Conservation (phyloP, 2,113 vertebrate genomes). For the Podarcis muralis region DNA sequence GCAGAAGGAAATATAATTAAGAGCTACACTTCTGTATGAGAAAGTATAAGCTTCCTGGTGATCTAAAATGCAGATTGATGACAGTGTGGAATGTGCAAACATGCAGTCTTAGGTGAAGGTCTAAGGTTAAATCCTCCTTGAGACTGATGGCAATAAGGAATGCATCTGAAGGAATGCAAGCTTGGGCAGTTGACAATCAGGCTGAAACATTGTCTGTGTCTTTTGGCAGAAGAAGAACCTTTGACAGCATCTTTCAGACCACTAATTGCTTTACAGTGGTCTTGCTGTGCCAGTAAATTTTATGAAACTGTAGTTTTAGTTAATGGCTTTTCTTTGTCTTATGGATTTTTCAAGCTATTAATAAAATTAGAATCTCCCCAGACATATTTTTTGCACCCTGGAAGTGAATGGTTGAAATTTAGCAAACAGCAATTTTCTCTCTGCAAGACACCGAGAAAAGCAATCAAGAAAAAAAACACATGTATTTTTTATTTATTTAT, state of each 20-base stretch:
- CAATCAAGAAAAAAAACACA: not conserved
- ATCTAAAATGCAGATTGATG: not conserved
- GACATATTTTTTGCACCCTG: not conserved
- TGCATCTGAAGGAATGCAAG: not conserved
- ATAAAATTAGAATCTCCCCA: not conserved
- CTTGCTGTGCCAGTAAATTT: not conserved
- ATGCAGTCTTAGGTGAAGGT: constrained; percentile 1
- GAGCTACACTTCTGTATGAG: not conserved
- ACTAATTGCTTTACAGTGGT: not conserved
- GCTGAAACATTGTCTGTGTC: rapidly evolving
- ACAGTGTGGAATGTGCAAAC: not conserved
- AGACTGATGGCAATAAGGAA: constrained; percentile 19
- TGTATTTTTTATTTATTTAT: not conserved
- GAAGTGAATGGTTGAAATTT: not conserved
- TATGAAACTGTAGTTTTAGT: not conserved
- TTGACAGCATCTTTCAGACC: not conserved
- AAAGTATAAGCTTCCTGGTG: not conserved
- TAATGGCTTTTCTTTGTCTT: not conserved
- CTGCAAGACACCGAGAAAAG: not conserved
- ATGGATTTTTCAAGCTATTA: not conserved
- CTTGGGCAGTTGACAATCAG: not conserved
- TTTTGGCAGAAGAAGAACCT: constrained; percentile 3
- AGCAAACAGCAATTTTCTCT: not conserved
- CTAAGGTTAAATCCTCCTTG: not conserved
- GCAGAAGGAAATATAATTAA: constrained; percentile 26